A percentile compares a stretch with the other conserved stretches of the same genome.
phyloP scores from a whole-genome alignment of 1,140 invertebrate genomes.

The Myzus persicae region DNA sequence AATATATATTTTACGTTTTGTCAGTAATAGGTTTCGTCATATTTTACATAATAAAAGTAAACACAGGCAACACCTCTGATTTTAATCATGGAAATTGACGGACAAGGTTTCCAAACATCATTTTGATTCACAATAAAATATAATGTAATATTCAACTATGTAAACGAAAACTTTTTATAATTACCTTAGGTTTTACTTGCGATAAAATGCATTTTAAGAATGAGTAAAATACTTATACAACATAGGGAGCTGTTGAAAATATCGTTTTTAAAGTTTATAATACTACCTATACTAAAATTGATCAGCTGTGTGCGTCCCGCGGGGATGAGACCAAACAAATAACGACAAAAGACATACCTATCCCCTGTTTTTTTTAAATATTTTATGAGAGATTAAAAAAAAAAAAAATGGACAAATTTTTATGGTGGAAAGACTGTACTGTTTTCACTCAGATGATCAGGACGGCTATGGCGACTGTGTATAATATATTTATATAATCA shows the following conservation, averaged over 20 bases:
- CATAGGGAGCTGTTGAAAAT: background rate
- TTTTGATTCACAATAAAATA: background rate
- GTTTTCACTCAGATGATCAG: background rate
- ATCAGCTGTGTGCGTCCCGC: constrained; percentile 40
- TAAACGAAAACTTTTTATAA: background rate
- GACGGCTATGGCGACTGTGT: background rate
- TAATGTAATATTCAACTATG: no score
- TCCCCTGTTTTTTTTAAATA: constrained; percentile 18
- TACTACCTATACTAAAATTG: constrained; percentile 26
- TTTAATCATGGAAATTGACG: background rate
- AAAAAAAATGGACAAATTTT: background rate
- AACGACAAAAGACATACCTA: background rate
- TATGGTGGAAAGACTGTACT: background rate
- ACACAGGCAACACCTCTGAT: background rate
- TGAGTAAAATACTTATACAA: background rate
- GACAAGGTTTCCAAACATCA: background rate
- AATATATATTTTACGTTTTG: background rate
- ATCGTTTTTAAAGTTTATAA: constrained; percentile 28
- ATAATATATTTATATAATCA: background rate
- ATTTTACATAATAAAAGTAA: background rate
- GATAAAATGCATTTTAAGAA: background rate
- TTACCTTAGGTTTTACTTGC: background rate
- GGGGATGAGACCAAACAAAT: background rate
- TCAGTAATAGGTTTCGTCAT: background rate
- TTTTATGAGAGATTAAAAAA: constrained; percentile 31